Evolutionary conservation across 1,140 invertebrate species (phyloP).

Genomic region (Danaus plexippus): DNA sequence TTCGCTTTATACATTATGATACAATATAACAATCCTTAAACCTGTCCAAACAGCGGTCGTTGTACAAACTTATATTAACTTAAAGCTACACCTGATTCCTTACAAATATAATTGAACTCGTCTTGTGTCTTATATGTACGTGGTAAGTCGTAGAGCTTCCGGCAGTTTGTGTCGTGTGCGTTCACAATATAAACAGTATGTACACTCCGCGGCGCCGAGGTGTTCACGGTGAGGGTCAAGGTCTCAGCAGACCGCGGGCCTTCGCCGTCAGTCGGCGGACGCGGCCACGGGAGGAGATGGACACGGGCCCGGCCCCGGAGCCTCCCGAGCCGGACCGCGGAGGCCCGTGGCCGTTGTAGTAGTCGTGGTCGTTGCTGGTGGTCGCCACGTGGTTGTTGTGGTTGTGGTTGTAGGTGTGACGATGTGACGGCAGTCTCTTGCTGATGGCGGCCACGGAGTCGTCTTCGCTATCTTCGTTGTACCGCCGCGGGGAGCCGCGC

Average conservation of each 20-base stretch:
- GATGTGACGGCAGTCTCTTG: conserved; percentile 50
- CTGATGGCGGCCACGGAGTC: conserved; percentile 71
- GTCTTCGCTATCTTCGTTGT: conserved; percentile 78
- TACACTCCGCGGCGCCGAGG: too few species aligned
- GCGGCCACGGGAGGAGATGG: conserved; percentile 86
- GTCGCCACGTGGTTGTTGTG: conserved; percentile 26
- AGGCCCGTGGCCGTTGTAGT: conserved; percentile 39
- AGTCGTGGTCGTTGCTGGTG: conserved; percentile 40
- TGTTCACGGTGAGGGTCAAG: conserved; percentile 48
- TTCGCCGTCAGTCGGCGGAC: conserved; percentile 86
- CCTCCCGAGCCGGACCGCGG: conserved; percentile 33
- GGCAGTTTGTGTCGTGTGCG: too few species aligned
- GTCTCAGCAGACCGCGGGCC: conserved; percentile 78
- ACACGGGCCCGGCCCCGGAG: conserved; percentile 59
- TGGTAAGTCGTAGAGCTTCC: too few species aligned
- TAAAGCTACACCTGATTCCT: too few species aligned
- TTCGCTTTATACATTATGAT: too few species aligned
- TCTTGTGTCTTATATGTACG: too few species aligned
- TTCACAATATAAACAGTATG: too few species aligned
- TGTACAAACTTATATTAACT: too few species aligned
- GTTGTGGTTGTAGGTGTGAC: conserved; percentile 31
- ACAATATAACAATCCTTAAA: too few species aligned
- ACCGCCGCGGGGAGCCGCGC: conserved; percentile 70
- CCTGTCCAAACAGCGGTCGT: too few species aligned
- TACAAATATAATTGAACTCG: too few species aligned